Evolutionary conservation across 2,888 invertebrate species (phyloP).

Genomic region (Thalpophila matura): DNA sequence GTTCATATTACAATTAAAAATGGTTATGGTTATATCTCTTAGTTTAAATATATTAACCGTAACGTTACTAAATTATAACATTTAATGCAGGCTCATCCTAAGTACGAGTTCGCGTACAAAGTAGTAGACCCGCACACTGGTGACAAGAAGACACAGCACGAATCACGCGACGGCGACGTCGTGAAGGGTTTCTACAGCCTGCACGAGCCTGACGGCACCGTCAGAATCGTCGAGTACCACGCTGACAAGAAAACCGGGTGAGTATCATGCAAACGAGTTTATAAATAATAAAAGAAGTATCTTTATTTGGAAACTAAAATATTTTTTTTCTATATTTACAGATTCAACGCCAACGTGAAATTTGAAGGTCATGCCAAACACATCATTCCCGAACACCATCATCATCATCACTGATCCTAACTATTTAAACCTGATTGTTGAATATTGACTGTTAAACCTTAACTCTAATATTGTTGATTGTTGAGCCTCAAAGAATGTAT

Average conservation of each 20-base stretch:
- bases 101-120: constrained; percentile 84
- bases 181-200: constrained; percentile 83
- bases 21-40: neutral
- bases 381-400: constrained; percentile 61
- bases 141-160: constrained; percentile 78
- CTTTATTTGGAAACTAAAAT: no score
- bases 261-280: neutral
- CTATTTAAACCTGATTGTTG: neutral
- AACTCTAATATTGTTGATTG: constrained; percentile 11
- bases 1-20: fast-evolving
- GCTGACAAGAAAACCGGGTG: constrained; percentile 70
- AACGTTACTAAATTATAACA: neutral
- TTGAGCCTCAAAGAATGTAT: constrained; percentile 14
- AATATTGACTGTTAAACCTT: neutral
- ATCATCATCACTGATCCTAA: constrained; percentile 47
- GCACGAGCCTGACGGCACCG: constrained; percentile 83
- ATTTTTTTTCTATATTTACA: constrained; percentile 21
- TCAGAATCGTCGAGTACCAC: constrained; percentile 83
- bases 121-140: constrained; percentile 85
- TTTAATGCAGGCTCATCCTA: constrained; percentile 71
- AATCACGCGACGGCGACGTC: constrained; percentile 72
- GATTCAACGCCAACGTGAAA: constrained; percentile 54
- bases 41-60: neutral
- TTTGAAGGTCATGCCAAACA: constrained; percentile 61
- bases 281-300: neutral